A percentile compares a stretch with the other conserved stretches of the same genome.
These are phyloP conservation scores for Deilephila elpenor DNA, from an alignment of 2,888 invertebrate genomes.

Conservation along the genomic window DNA sequence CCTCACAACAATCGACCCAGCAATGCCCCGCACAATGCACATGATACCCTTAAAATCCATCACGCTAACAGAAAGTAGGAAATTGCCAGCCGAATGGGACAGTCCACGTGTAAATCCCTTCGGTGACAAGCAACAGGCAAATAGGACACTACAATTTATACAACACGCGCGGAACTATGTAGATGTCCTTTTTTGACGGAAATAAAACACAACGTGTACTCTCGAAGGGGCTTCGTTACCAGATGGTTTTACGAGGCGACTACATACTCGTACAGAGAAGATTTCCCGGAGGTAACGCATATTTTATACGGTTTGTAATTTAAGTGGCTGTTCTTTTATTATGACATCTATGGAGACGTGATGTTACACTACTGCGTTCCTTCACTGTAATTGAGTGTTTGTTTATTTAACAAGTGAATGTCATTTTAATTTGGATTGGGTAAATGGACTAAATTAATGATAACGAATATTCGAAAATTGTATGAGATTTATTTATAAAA, in stretches of 20 bases:
- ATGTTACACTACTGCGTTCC: neutral
- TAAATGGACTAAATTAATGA: too few species aligned
- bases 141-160: constrained; percentile 29
- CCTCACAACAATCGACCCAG: neutral
- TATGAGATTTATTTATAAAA: too few species aligned
- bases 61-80: neutral
- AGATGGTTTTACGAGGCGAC: constrained; percentile 70
- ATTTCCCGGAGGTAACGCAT: constrained; percentile 80
- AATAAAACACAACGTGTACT: constrained; percentile 54
- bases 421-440: too few species aligned
- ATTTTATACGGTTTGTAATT: constrained; percentile 75
- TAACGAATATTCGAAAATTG: too few species aligned
- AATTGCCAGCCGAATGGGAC: neutral
- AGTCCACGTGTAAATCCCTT: constrained; percentile 9
- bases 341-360: constrained; percentile 45
- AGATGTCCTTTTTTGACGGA: constrained; percentile 56
- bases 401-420: too few species aligned
- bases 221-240: constrained; percentile 66
- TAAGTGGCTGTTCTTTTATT: constrained; percentile 68
- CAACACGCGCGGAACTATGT: constrained; percentile 39
- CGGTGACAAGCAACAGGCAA: constrained; percentile 25
- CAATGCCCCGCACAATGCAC: neutral
- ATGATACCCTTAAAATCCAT: neutral
- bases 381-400: too few species aligned
- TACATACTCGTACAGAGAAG: constrained; percentile 65